These are phyloP conservation scores for Drosophila incognita DNA, from an alignment of 2,888 invertebrate genomes.

Conservation along the genomic window DNA sequence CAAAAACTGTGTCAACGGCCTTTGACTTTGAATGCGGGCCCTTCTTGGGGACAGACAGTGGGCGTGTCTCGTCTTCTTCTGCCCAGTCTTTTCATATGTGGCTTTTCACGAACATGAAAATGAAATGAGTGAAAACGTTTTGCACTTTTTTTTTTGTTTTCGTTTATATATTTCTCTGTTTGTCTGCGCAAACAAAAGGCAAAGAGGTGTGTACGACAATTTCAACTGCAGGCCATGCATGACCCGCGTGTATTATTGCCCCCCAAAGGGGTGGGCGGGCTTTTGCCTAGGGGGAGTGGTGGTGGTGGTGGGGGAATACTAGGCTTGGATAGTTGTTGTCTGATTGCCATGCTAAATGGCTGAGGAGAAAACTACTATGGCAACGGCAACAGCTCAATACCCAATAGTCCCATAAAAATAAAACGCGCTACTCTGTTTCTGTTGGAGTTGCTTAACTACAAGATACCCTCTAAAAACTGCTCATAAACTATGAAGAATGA, in stretches of 20 bases:
- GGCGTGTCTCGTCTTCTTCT: slow-evolving; percentile 52
- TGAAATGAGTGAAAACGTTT: slow-evolving; percentile 73
- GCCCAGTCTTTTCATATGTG: slow-evolving; percentile 35
- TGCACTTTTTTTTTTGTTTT: slow-evolving; percentile 48
- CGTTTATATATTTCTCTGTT: background rate
- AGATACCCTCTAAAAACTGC: slow-evolving; percentile 28
- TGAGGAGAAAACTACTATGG: slow-evolving; percentile 57
- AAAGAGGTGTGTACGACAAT: slow-evolving; percentile 68
- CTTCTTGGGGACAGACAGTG: slow-evolving; percentile 49
- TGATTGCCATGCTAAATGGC: slow-evolving; percentile 76
- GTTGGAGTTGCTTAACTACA: background rate
- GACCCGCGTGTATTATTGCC: slow-evolving; percentile 61
- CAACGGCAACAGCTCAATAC: slow-evolving; percentile 37
- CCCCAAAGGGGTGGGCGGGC: background rate
- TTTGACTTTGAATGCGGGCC: slow-evolving; percentile 55
- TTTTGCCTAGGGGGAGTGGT: background rate
- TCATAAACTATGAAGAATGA: background rate
- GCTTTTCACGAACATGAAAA: slow-evolving; percentile 74
- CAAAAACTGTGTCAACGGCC: slow-evolving; percentile 71
- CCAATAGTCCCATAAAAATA: slow-evolving; percentile 36
- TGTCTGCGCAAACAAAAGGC: slow-evolving; percentile 56
- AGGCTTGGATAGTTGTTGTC: slow-evolving; percentile 48
- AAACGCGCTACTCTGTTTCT: background rate
- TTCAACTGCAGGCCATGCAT: slow-evolving; percentile 73
- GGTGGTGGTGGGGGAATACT: slow-evolving; percentile 17